A percentile compares a stretch with the other conserved stretches of the same genome.
Conservation (phyloP, 2,113 vertebrate species). For the Ageneiosus marmoratus region DNA sequence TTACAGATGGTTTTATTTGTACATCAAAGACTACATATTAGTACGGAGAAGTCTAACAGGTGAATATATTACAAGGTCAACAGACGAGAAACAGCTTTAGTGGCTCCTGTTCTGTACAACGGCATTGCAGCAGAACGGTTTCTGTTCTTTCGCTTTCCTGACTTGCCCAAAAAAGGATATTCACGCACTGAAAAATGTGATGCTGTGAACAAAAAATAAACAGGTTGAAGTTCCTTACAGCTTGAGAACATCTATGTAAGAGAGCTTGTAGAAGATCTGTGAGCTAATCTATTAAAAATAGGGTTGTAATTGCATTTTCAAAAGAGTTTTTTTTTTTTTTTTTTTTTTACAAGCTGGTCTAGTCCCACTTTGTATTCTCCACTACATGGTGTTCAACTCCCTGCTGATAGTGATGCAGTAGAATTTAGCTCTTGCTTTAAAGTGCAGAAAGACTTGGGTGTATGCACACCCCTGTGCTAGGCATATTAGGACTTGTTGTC, state of each 20-base stretch:
- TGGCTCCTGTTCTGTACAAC: background rate
- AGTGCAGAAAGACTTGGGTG: background rate
- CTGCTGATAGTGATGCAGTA: background rate
- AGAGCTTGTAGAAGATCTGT: background rate
- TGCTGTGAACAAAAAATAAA: background rate
- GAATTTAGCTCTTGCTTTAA: background rate
- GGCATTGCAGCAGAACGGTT: background rate
- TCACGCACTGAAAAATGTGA: background rate
- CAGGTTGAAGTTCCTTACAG: background rate
- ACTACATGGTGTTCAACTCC: background rate
- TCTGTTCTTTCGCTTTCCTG: background rate
- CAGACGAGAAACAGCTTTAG: background rate
- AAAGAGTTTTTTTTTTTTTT: background rate
- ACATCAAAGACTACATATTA: background rate
- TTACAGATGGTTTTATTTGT: background rate
- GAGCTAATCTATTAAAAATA: background rate
- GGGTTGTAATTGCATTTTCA: background rate
- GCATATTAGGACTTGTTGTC: background rate
- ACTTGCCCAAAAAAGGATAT: slow-evolving; percentile 15
- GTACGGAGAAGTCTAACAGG: background rate
- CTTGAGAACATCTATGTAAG: background rate
- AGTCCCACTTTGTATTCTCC: background rate
- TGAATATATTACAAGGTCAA: background rate
- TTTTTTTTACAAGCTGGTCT: background rate
- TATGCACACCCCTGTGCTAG: background rate